Percentiles rank a stretch among this genome's conserved stretches.
Evolutionary conservation across 2,888 invertebrate species (phyloP).

Genomic region (Alviniconcha strummeri): DNA sequence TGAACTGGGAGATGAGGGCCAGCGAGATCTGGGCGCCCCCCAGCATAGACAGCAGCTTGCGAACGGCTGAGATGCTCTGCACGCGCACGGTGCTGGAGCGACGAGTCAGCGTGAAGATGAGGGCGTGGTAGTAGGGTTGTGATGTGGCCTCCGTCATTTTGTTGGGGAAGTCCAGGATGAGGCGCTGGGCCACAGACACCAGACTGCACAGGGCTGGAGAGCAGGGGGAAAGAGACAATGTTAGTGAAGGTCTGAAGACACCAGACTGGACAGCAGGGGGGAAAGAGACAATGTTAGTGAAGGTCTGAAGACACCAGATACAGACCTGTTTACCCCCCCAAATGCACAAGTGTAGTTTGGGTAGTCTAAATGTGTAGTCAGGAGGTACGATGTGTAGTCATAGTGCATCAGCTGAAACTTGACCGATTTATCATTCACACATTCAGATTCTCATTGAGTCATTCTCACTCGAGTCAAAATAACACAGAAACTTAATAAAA

Average conservation of each 20-base stretch:
- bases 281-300: not conserved
- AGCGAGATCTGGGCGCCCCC: constrained; percentile 80
- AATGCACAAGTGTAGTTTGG: no score
- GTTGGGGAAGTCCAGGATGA: constrained; percentile 82
- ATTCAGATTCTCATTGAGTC: no score
- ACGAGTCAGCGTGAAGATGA: constrained; percentile 82
- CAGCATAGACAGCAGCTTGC: constrained; percentile 77
- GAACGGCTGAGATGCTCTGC: constrained; percentile 79
- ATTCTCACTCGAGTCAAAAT: no score
- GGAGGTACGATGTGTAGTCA: no score
- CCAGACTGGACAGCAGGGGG: constrained; percentile 69
- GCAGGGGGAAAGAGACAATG: not conserved
- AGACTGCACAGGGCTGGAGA: constrained; percentile 80
- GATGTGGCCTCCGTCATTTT: constrained; percentile 79
- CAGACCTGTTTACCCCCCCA: no score
- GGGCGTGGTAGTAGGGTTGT: constrained; percentile 82
- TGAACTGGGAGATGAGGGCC: constrained; percentile 81
- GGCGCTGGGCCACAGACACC: constrained; percentile 83
- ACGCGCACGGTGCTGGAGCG: constrained; percentile 80
- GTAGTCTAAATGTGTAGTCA: no score
- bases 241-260: no score
- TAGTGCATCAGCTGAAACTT: no score
- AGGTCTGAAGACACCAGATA: no score
- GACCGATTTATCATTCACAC: no score
- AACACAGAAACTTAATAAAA: no score